Percentiles rank a stretch among this genome's conserved stretches.
Evolutionary conservation across 2,888 invertebrate species (phyloP).

Genomic region (Drosophila aldrichi): DNA sequence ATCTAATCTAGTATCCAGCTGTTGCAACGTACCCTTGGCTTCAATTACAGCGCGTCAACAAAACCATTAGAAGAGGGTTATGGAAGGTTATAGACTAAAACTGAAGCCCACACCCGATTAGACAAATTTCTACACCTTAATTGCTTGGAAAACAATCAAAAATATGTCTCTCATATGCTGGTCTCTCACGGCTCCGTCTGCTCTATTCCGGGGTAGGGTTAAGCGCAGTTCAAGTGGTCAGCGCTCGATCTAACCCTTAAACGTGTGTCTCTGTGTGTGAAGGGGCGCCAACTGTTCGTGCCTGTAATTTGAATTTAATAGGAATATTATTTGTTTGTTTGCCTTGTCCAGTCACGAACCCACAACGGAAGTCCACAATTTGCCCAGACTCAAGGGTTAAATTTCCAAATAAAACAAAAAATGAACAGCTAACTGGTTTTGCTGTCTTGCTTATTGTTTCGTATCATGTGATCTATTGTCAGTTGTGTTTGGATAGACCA

Average conservation of each 20-base stretch:
- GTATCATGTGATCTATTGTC: constrained; percentile 57
- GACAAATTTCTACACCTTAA: constrained; percentile 72
- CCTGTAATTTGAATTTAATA: constrained; percentile 75
- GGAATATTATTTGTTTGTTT: constrained; percentile 68
- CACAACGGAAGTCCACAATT: constrained; percentile 60
- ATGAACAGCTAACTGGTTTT: constrained; percentile 22
- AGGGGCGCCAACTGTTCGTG: constrained; percentile 63
- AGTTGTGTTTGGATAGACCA: constrained; percentile 25
- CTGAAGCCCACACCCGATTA: constrained; percentile 50
- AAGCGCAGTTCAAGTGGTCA: constrained; percentile 62
- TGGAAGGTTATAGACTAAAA: constrained; percentile 2
- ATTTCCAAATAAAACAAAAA: constrained; percentile 26
- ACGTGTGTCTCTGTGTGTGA: background rate
- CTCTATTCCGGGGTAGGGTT: constrained; percentile 41
- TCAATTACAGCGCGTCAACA: constrained; percentile 55
- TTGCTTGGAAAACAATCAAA: constrained; percentile 69
- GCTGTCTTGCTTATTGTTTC: constrained; percentile 43
- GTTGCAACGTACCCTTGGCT: constrained; percentile 47
- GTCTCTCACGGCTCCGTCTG: constrained; percentile 40
- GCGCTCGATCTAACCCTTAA: constrained; percentile 48
- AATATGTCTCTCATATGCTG: constrained; percentile 71
- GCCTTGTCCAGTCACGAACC: constrained; percentile 19
- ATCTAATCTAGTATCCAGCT: constrained; percentile 47
- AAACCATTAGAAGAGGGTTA: constrained; percentile 38
- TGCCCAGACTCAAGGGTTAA: constrained; percentile 57